phyloP scores from a whole-genome alignment of 2,797 vertebrate species.

The Onychomys leucogaster region DNA sequence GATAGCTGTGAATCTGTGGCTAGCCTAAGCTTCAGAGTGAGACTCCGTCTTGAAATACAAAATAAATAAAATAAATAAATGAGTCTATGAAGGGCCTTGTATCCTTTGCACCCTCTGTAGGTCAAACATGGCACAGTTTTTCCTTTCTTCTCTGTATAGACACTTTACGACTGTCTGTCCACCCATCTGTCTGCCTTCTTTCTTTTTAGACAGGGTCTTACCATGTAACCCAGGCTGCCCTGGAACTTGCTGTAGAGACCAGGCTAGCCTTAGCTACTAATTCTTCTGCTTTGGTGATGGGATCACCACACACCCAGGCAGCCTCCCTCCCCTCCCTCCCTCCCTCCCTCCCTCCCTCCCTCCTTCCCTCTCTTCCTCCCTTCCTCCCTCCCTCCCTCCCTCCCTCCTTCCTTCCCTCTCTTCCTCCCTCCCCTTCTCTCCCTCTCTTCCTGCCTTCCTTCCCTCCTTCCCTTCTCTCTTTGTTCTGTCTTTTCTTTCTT shows the following conservation, averaged over 20 bases:
- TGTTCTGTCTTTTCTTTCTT: background rate
- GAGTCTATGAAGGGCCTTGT: background rate
- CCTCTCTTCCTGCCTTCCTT: background rate
- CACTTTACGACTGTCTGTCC: background rate
- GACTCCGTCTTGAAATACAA: background rate
- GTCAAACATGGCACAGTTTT: too few relatives aligned
- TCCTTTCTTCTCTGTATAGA: background rate
- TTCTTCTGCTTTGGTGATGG: background rate
- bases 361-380: background rate
- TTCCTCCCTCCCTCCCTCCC: background rate
- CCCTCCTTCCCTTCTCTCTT: background rate
- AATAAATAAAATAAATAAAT: background rate
- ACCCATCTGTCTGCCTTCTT: background rate
- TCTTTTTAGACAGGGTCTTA: background rate
- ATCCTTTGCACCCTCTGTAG: background rate
- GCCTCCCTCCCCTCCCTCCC: background rate
- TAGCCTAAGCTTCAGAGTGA: background rate
- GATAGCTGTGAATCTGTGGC: background rate
- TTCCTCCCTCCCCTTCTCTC: accelerated
- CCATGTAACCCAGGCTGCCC: background rate
- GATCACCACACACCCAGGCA: background rate
- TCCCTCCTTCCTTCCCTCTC: background rate
- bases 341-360: accelerated
- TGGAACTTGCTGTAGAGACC: background rate
- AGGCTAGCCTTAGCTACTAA: background rate